These are phyloP conservation scores for Melanostoma mellinum DNA, from an alignment of 2,888 invertebrate species.

Conservation along the genomic window DNA sequence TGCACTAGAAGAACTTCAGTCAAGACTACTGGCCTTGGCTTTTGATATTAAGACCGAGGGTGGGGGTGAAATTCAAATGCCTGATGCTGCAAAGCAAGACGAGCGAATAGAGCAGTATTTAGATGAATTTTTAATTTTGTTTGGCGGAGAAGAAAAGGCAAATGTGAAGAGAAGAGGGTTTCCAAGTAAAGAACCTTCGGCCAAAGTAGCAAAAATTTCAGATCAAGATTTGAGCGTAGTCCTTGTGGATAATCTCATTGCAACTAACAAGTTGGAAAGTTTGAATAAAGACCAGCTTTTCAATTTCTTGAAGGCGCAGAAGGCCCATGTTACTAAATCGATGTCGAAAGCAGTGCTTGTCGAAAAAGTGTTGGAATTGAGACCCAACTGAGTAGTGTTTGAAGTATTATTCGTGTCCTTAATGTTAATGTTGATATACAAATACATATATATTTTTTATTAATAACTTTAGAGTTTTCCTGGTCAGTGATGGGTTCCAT, in stretches of 20 bases:
- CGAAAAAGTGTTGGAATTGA: constrained; percentile 32
- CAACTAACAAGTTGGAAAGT: constrained; percentile 17
- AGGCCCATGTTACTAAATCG: constrained; percentile 23
- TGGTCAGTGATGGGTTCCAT: no score
- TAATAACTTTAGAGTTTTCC: neutral
- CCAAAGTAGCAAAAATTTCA: constrained; percentile 76
- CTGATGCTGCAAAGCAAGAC: constrained; percentile 78
- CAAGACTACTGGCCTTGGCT: constrained; percentile 87
- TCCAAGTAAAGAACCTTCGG: constrained; percentile 36
- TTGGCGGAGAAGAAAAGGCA: constrained; percentile 73
- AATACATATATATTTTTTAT: neutral
- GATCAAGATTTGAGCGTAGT: constrained; percentile 65
- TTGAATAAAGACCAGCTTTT: constrained; percentile 44
- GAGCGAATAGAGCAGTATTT: constrained; percentile 77
- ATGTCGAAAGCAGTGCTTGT: constrained; percentile 39
- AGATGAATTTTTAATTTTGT: constrained; percentile 75
- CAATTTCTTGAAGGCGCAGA: constrained; percentile 18
- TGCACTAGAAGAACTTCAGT: constrained; percentile 84
- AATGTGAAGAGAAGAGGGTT: constrained; percentile 75
- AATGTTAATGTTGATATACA: neutral
- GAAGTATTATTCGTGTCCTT: neutral
- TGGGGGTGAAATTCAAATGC: constrained; percentile 77
- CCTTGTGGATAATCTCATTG: constrained; percentile 36
- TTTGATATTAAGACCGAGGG: constrained; percentile 85
- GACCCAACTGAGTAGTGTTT: neutral